A percentile compares a stretch with the other conserved stretches of the same genome.
phyloP scores from a whole-genome alignment of 2,797 vertebrate species.

The Hydrocynus forskahlii region DNA sequence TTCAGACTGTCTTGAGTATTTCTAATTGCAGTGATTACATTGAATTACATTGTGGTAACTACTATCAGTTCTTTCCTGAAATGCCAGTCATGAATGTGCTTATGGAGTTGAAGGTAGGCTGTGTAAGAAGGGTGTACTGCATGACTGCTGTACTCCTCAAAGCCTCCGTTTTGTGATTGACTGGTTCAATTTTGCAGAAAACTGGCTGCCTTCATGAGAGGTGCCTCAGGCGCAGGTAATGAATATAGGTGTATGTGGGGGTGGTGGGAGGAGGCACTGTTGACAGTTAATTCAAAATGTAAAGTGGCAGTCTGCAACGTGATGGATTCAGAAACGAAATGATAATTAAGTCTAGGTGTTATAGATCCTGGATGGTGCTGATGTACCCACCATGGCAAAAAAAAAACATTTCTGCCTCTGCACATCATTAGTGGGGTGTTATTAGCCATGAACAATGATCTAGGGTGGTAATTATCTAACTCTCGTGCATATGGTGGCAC shows the following conservation, averaged over 20 bases:
- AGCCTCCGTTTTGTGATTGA: slow-evolving; percentile 28
- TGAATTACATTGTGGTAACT: background rate
- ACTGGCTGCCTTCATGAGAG: background rate
- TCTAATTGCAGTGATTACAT: background rate
- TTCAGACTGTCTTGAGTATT: background rate
- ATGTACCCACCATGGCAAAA: slow-evolving; percentile 40
- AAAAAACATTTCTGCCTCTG: slow-evolving; percentile 42
- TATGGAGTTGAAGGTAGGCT: slow-evolving; percentile 13
- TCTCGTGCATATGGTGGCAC: slow-evolving; percentile 32
- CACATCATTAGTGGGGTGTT: slow-evolving; percentile 43
- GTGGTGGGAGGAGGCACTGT: background rate
- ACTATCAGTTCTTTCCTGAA: background rate
- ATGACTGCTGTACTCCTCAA: slow-evolving; percentile 8
- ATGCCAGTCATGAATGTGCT: slow-evolving; percentile 12
- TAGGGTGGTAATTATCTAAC: slow-evolving; percentile 53
- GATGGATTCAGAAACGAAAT: slow-evolving; percentile 35
- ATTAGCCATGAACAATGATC: slow-evolving; percentile 47
- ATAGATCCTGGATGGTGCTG: slow-evolving; percentile 42
- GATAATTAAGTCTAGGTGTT: slow-evolving; percentile 44
- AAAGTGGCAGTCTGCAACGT: slow-evolving; percentile 12
- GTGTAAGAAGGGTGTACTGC: background rate
- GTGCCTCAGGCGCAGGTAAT: slow-evolving; percentile 27
- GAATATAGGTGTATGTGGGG: slow-evolving; percentile 25
- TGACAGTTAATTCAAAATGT: slow-evolving; percentile 33
- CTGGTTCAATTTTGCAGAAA: slow-evolving; percentile 43